These are phyloP conservation scores for Heliconius nattereri DNA, from an alignment of 1,140 invertebrate genomes.

Conservation along the genomic window DNA sequence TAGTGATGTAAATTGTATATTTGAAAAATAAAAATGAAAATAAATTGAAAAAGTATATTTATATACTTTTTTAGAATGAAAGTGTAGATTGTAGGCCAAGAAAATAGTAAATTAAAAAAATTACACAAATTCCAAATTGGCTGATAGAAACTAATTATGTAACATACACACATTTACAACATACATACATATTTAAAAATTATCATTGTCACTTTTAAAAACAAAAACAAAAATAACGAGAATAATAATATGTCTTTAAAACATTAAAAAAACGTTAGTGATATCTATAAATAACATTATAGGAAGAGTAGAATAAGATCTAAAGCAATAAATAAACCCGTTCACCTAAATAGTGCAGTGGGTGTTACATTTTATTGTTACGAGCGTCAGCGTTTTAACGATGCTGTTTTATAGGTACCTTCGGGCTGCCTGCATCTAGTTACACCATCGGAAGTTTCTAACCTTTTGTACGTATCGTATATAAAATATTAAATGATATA, in stretches of 20 bases:
- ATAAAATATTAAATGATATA: neutral
- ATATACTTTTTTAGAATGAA: neutral
- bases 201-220: too few species aligned
- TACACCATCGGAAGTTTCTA: neutral
- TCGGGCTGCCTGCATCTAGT: slow-evolving; percentile 19
- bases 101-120: neutral
- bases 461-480: slow-evolving; percentile 39
- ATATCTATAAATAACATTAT: slow-evolving; percentile 31
- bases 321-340: slow-evolving; percentile 31
- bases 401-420: slow-evolving; percentile 24
- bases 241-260: neutral
- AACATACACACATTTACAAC: too few species aligned
- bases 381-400: slow-evolving; percentile 24
- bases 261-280: slow-evolving; percentile 18
- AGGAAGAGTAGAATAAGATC: slow-evolving; percentile 28
- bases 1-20: too few species aligned
- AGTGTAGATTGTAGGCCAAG: neutral
- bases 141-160: too few species aligned
- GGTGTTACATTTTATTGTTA: slow-evolving; percentile 32
- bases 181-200: too few species aligned
- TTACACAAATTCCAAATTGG: too few species aligned
- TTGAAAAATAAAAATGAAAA: too few species aligned
- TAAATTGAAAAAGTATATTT: too few species aligned
- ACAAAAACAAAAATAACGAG: neutral
- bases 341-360: slow-evolving; percentile 37